Evolutionary conservation across 2,888 invertebrate genomes (phyloP).

Genomic region (Lepetodrilus schrolli): DNA sequence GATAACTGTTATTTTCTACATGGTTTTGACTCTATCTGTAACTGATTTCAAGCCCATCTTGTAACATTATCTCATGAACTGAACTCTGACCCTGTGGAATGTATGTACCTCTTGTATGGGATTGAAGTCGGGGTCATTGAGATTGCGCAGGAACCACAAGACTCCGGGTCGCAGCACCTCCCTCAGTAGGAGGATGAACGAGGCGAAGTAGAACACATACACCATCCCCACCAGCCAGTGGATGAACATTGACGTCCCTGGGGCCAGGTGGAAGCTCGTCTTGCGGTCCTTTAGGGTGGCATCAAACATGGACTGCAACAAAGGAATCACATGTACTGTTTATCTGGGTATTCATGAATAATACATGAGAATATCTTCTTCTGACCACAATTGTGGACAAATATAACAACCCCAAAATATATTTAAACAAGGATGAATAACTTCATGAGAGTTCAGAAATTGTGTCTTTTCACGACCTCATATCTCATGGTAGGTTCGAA

Average conservation of each 20-base stretch:
- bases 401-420: too few species aligned
- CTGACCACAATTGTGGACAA: too few species aligned
- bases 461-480: too few species aligned
- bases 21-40: not conserved
- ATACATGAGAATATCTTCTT: too few species aligned
- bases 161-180: slow-evolving; percentile 97
- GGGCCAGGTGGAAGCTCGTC: slow-evolving; percentile 89
- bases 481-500: too few species aligned
- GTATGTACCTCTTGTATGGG: slow-evolving; percentile 88
- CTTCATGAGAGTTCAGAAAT: too few species aligned
- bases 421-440: too few species aligned
- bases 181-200: slow-evolving; percentile 87
- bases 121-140: slow-evolving; percentile 99
- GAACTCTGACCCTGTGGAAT: not conserved
- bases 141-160: slow-evolving; percentile 96
- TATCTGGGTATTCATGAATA: too few species aligned
- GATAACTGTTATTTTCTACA: too few species aligned
- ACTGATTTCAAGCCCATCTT: not conserved
- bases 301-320: slow-evolving; percentile 74
- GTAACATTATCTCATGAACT: not conserved
- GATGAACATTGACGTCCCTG: slow-evolving; percentile 97
- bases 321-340: too few species aligned
- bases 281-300: slow-evolving; percentile 80
- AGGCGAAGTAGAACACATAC: slow-evolving; percentile 99
- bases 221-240: slow-evolving; percentile 99